Conservation (phyloP, 2,113 vertebrate species). For the Xiphorhynchus elegans region DNA sequence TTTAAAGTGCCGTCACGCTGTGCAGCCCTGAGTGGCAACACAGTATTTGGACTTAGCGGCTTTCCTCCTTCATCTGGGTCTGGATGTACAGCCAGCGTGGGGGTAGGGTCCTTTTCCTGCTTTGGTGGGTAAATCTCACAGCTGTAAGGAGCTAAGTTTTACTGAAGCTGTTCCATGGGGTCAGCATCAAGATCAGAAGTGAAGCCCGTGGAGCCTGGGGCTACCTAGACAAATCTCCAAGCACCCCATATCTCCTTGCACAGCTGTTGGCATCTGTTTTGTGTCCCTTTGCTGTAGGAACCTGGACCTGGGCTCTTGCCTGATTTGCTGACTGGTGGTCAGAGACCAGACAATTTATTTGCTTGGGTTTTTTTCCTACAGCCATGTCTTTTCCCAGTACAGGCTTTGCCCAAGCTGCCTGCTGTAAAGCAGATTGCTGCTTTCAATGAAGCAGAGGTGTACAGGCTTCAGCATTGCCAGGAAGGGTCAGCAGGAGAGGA, state of each 20-base stretch:
- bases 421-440: neutral
- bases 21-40: neutral
- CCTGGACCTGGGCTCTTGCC: neutral
- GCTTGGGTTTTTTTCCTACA: neutral
- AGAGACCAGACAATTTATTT: neutral
- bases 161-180: fast-evolving
- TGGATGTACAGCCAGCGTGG: neutral
- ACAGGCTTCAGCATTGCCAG: neutral
- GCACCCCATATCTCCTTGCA: neutral
- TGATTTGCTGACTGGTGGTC: neutral
- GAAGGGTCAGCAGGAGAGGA: neutral
- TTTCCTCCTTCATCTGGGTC: neutral
- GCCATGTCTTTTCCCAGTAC: neutral
- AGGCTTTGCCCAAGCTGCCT: neutral
- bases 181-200: neutral
- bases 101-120: neutral
- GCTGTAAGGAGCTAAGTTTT: neutral
- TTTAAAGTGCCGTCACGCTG: neutral
- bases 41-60: neutral
- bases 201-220: neutral
- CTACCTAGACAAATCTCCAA: neutral
- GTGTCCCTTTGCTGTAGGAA: neutral
- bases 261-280: neutral
- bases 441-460: neutral
- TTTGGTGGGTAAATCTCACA: neutral